Evolutionary conservation across 2,113 vertebrate genomes (phyloP).

Genomic region (Neofelis nebulosa): DNA sequence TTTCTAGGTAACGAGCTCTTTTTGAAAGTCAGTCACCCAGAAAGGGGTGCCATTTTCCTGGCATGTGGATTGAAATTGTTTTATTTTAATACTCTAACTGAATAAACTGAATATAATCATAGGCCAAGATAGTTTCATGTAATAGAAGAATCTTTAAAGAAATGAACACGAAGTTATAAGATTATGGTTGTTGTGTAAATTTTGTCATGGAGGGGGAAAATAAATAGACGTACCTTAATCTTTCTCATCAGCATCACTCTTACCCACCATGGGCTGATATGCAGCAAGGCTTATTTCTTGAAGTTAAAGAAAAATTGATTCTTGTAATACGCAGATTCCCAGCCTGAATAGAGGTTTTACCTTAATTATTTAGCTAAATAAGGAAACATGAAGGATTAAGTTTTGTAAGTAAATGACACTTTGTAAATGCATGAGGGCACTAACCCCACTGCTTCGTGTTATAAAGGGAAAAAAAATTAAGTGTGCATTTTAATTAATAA

Average conservation of each 20-base stretch:
- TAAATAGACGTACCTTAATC: background rate
- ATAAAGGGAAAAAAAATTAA: background rate
- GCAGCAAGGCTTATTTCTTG: background rate
- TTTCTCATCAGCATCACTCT: background rate
- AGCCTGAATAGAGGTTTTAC: background rate
- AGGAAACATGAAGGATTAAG: background rate
- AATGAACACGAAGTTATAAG: background rate
- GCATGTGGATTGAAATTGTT: background rate
- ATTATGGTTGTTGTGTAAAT: background rate
- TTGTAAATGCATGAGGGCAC: background rate
- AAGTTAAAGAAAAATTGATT: background rate
- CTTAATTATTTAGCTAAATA: background rate
- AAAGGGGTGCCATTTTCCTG: background rate
- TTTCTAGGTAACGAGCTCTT: background rate
- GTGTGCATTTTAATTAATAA: conserved; percentile 45
- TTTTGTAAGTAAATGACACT: background rate
- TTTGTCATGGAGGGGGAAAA: background rate
- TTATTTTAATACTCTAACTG: background rate
- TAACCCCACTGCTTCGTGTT: background rate
- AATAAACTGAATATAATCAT: background rate
- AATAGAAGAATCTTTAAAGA: background rate
- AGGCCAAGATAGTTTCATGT: background rate
- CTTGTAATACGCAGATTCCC: background rate
- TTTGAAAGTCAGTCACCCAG: background rate
- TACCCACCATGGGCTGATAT: background rate